Conservation (phyloP, 1,140 invertebrate genomes). For the Drosophila eugracilis region DNA sequence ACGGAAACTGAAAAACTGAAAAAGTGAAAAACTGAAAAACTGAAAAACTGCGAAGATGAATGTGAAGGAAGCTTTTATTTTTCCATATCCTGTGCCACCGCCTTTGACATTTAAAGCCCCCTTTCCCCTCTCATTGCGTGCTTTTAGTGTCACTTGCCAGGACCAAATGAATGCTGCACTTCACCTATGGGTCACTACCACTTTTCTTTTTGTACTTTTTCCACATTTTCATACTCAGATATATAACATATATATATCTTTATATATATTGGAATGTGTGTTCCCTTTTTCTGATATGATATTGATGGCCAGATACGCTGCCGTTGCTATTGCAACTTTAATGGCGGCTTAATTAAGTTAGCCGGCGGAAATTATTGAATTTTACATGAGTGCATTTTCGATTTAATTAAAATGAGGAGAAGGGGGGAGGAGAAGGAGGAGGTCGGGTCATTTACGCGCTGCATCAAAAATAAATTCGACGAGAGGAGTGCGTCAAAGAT, state of each 20-base stretch:
- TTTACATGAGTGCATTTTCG: conserved; percentile 75
- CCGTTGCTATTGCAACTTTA: conserved; percentile 51
- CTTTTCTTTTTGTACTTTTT: neutral
- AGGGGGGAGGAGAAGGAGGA: neutral
- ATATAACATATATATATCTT: no score
- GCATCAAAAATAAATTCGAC: conserved; percentile 9
- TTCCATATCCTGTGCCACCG: conserved; percentile 4
- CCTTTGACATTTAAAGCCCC: conserved; percentile 13
- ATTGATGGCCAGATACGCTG: conserved; percentile 32
- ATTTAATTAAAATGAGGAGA: conserved; percentile 61
- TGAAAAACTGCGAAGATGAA: conserved; percentile 2
- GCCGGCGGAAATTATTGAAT: conserved; percentile 76
- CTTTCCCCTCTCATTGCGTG: neutral
- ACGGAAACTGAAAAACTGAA: neutral
- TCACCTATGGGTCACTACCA: conserved; percentile 4
- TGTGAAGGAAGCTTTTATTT: conserved; percentile 1
- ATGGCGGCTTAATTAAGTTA: conserved; percentile 72
- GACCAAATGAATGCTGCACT: neutral
- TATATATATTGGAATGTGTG: no score
- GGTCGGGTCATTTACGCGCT: neutral
- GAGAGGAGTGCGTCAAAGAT: neutral
- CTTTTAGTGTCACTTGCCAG: neutral
- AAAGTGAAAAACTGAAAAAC: neutral
- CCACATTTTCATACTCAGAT: neutral
- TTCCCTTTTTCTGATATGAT: neutral